Conservation (phyloP, 2,888 invertebrate species). For the Drosophila nigricruria region DNA sequence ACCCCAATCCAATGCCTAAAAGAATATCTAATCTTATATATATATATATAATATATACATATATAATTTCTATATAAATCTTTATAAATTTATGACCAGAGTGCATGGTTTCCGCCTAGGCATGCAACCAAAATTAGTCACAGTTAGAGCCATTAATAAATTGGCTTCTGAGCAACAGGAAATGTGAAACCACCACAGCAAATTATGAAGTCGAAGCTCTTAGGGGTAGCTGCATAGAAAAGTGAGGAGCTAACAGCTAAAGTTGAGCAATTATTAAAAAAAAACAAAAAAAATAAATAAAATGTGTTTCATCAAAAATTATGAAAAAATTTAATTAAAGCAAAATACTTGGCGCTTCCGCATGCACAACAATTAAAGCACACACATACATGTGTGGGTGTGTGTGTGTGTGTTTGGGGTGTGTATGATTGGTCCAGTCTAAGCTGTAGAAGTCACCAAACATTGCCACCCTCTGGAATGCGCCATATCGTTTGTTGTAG, state of each 20-base stretch:
- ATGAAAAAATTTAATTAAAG: constrained; percentile 67
- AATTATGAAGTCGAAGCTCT: constrained; percentile 5
- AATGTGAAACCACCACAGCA: constrained; percentile 13
- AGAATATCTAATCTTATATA: too few species aligned
- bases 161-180: constrained; percentile 30
- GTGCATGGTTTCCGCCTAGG: constrained; percentile 23
- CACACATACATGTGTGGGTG: constrained; percentile 32
- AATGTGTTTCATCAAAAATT: constrained; percentile 44
- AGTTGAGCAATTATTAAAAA: constrained; percentile 47
- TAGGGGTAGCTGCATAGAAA: constrained; percentile 29
- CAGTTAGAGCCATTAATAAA: constrained; percentile 54
- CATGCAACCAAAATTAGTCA: constrained; percentile 59
- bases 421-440: constrained; percentile 29
- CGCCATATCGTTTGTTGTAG: constrained; percentile 43
- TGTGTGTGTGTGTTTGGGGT: constrained; percentile 2
- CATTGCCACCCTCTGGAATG: constrained; percentile 30
- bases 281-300: constrained; percentile 21
- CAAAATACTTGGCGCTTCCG: constrained; percentile 61
- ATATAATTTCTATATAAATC: not conserved
- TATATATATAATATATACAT: not conserved
- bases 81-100: constrained; percentile 41
- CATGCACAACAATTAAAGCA: constrained; percentile 60
- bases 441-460: not conserved
- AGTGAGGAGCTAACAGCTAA: constrained; percentile 9
- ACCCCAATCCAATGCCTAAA: too few species aligned